A percentile compares a stretch with the other conserved stretches of the same genome.
Conservation (phyloP, 2,113 vertebrate species). For the Mus pahari region DNA sequence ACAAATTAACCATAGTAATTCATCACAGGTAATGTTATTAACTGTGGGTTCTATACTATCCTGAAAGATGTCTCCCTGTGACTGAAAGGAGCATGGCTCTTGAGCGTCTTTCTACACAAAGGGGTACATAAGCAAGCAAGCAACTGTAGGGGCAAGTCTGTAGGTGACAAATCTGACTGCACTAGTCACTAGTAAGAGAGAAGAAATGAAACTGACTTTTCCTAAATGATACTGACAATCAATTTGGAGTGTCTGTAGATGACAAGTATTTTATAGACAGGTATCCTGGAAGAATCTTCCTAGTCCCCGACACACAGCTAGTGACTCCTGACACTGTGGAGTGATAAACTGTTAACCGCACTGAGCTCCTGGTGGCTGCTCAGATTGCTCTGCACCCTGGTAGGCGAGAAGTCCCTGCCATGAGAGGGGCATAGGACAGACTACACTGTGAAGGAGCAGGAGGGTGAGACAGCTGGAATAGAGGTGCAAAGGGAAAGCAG, state of each 20-base stretch:
- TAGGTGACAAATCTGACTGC: neutral
- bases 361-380: no score
- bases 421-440: no score
- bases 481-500: no score
- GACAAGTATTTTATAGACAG: neutral
- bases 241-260: neutral
- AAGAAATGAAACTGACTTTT: neutral
- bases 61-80: neutral
- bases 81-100: conserved; percentile 1
- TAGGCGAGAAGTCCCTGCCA: no score
- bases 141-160: neutral
- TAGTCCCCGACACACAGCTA: neutral
- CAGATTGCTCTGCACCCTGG: no score
- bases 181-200: neutral
- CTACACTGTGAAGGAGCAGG: no score
- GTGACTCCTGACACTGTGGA: neutral
- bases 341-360: no score
- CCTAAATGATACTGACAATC: neutral
- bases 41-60: neutral
- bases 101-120: neutral
- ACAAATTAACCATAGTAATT: conserved; percentile 10
- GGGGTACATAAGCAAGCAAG: neutral
- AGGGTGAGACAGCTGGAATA: no score
- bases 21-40: conserved; percentile 14
- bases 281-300: neutral